Evolutionary conservation across 2,113 vertebrate species (phyloP).

Genomic region (Piprites chloris): DNA sequence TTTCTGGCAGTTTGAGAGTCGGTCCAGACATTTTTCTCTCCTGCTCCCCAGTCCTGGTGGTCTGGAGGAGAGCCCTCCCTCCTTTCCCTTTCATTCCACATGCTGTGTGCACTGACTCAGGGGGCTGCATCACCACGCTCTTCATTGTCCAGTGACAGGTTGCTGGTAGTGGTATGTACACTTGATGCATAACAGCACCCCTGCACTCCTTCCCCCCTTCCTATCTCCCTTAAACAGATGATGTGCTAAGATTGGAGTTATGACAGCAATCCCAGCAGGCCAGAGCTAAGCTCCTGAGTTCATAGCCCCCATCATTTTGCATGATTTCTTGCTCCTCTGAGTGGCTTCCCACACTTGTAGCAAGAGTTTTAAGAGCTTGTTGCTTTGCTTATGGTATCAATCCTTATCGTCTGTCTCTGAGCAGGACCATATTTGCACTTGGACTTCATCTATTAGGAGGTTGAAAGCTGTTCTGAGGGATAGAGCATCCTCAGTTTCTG

Average conservation of each 20-base stretch:
- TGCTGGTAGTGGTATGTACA: conserved; percentile 29
- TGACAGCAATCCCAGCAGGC: conserved; percentile 3
- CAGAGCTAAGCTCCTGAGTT: not conserved
- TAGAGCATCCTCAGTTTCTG: accelerated
- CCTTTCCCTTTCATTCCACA: not conserved
- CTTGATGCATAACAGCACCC: conserved; percentile 44
- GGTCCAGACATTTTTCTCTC: not conserved
- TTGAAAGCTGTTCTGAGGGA: not conserved
- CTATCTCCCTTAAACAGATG: conserved; percentile 2
- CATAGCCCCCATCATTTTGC: not conserved
- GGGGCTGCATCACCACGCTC: not conserved
- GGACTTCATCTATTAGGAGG: not conserved
- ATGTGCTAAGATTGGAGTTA: conserved; percentile 16
- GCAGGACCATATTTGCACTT: not conserved
- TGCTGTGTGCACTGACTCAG: not conserved
- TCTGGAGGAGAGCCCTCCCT: not conserved
- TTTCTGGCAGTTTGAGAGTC: not conserved
- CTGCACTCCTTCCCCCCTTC: not conserved
- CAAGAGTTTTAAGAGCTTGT: conserved; percentile 3
- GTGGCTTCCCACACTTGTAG: not conserved
- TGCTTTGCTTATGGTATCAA: not conserved
- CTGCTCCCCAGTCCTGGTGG: not conserved
- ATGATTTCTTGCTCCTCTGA: conserved; percentile 20
- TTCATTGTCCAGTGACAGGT: conserved; percentile 7
- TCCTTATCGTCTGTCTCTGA: not conserved